Conservation (phyloP, 2,888 invertebrate genomes). For the Tetanocera ferruginea region DNA sequence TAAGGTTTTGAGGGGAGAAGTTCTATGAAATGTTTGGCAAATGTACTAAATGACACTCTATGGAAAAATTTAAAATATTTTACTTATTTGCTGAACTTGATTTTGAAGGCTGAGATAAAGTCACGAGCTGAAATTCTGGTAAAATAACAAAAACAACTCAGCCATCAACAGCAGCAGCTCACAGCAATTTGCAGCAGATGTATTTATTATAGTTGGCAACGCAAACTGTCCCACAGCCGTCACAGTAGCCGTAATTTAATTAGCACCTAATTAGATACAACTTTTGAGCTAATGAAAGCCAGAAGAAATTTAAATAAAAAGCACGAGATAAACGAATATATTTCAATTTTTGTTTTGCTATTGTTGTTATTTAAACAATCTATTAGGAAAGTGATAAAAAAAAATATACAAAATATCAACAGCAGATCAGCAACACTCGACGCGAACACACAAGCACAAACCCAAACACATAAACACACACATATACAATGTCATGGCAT, state of each 20-base stretch:
- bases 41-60: too few relatives aligned
- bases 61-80: too few relatives aligned
- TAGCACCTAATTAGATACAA: constrained; percentile 23
- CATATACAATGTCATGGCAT: too few relatives aligned
- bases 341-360: not conserved
- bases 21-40: too few relatives aligned
- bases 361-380: constrained; percentile 3
- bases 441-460: not conserved
- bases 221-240: not conserved
- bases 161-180: not conserved
- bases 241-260: constrained; percentile 24
- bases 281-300: not conserved
- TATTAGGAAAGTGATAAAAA: not conserved
- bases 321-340: not conserved
- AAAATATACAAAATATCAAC: not conserved
- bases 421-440: not conserved
- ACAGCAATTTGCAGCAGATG: not conserved
- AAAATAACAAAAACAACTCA: not conserved
- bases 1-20: too few relatives aligned
- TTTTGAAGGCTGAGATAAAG: not conserved
- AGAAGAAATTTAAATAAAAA: not conserved
- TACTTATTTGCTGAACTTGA: not conserved
- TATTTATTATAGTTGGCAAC: not conserved
- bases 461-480: not conserved
- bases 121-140: not conserved